Percentiles rank a stretch among this genome's conserved stretches.
Evolutionary conservation across 2,888 invertebrate species (phyloP).

Genomic region (Euclidia mi): DNA sequence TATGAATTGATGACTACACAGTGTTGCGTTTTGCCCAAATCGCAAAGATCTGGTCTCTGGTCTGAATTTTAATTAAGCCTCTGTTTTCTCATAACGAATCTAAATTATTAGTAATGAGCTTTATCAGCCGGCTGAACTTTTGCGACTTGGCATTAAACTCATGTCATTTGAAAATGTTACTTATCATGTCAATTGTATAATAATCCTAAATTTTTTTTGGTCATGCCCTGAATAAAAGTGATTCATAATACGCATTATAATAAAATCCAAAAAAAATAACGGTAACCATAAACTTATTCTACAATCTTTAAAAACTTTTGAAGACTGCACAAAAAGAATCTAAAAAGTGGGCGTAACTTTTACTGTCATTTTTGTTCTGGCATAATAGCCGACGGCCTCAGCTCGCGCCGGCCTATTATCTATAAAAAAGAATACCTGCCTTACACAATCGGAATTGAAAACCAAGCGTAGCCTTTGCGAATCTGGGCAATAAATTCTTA

Average conservation of each 20-base stretch:
- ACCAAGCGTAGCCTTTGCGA: conserved; percentile 86
- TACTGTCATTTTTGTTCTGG: conserved; percentile 82
- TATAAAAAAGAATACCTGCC: conserved; percentile 63
- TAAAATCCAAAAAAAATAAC: conserved; percentile 37
- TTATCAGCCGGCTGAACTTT: too few species aligned
- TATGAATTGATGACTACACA: too few species aligned
- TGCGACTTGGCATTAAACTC: too few species aligned
- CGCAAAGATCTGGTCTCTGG: too few species aligned
- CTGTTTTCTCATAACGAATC: too few species aligned
- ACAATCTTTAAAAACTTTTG: conserved; percentile 88
- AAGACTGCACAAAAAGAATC: conserved; percentile 79
- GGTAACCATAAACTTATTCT: conserved; percentile 77
- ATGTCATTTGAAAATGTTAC: too few species aligned
- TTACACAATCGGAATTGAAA: conserved; percentile 77
- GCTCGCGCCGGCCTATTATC: conserved; percentile 84
- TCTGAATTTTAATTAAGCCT: too few species aligned
- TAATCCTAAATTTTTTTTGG: too few species aligned
- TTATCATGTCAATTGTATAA: too few species aligned
- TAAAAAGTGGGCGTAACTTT: conserved; percentile 88
- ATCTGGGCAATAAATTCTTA: conserved; percentile 88
- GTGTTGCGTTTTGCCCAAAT: too few species aligned
- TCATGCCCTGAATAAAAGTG: conserved; percentile 22
- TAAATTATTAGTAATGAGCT: too few species aligned
- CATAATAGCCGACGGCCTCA: conserved; percentile 79
- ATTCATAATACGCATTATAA: conserved; percentile 34